Evolutionary conservation across 2,113 vertebrate genomes (phyloP).

Genomic region (Podocnemis expansa): DNA sequence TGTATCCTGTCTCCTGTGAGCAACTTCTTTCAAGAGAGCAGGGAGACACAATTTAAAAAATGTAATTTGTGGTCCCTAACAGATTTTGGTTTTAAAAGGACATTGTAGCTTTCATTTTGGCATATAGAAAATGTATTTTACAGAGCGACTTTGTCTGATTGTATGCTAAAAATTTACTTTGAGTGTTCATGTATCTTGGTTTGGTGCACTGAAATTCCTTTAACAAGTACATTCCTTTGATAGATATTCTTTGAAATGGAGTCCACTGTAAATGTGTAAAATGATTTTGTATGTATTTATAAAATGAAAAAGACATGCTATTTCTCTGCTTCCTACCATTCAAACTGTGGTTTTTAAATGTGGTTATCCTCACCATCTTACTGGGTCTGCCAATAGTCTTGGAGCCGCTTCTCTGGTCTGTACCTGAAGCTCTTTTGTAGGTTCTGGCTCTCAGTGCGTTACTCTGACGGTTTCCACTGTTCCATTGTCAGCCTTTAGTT

Average conservation of each 20-base stretch:
- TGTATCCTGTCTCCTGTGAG: not conserved
- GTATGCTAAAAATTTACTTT: not conserved
- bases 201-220: constrained; percentile 72
- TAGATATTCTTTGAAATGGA: constrained; percentile 70
- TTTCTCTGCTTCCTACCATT: constrained; percentile 66
- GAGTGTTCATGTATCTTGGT: constrained; percentile 47
- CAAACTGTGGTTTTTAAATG: constrained; percentile 64
- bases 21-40: not conserved
- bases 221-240: constrained; percentile 73
- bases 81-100: constrained; percentile 23
- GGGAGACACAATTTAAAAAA: not conserved
- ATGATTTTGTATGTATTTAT: constrained; percentile 67
- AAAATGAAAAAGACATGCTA: constrained; percentile 58
- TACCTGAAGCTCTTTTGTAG: constrained; percentile 34
- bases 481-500: not conserved
- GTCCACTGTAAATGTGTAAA: constrained; percentile 67
- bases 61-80: constrained; percentile 9
- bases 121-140: not conserved
- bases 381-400: constrained; percentile 68
- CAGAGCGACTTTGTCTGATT: not conserved
- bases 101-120: not conserved
- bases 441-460: constrained; percentile 4
- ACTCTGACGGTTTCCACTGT: not conserved
- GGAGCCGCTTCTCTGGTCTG: constrained; percentile 63
- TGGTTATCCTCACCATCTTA: constrained; percentile 79